Evolutionary conservation across 1,140 invertebrate species (phyloP).

Genomic region (Rhizoglyphus robini): DNA sequence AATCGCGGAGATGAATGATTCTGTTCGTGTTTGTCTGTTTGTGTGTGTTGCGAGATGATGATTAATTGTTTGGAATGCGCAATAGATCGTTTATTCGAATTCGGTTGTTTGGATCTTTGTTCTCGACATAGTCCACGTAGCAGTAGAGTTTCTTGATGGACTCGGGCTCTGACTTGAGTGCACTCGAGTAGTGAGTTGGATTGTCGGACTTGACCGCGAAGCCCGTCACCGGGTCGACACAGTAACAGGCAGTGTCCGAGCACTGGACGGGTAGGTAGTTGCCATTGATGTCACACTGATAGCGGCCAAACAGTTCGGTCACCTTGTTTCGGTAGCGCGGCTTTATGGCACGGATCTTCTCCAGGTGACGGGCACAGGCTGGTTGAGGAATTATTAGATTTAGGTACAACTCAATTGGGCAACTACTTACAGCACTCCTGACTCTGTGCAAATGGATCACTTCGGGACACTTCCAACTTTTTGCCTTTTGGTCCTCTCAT

Average conservation of each 20-base stretch:
- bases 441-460: background rate
- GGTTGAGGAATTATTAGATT: background rate
- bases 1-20: too few species aligned
- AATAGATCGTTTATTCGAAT: background rate
- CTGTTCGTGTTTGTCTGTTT: too few species aligned
- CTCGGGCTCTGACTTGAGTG: conserved; percentile 5
- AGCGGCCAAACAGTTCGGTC: conserved; percentile 15
- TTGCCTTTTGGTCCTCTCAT: background rate
- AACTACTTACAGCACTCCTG: background rate
- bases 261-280: conserved; percentile 16
- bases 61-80: background rate
- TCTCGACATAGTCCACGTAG: background rate
- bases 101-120: background rate
- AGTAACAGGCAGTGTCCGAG: conserved; percentile 14
- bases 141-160: background rate
- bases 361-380: conserved; percentile 19
- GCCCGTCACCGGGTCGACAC: background rate
- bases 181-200: background rate
- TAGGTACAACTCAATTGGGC: background rate
- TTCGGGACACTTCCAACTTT: background rate
- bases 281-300: conserved; percentile 20
- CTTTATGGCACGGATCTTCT: conserved; percentile 1
- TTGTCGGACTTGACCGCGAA: background rate
- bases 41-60: too few species aligned
- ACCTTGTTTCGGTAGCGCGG: background rate